Conservation (phyloP, 2,113 vertebrate species). For the Charina bottae region DNA sequence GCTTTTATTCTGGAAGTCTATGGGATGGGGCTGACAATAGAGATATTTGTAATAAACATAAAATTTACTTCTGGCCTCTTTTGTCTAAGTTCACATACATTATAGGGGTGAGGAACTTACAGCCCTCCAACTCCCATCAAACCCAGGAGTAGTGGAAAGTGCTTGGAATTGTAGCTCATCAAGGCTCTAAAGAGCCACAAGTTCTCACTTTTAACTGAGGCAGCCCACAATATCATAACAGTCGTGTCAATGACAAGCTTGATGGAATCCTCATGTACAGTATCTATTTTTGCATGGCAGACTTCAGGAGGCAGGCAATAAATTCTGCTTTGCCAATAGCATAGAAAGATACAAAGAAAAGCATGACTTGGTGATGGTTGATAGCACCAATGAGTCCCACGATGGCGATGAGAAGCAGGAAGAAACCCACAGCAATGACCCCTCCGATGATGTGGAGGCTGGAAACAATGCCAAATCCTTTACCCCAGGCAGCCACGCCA, state of each 20-base stretch:
- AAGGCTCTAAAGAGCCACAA: background rate
- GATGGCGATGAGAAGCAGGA: slow-evolving; percentile 89
- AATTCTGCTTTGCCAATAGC: background rate
- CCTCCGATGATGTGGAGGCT: slow-evolving; percentile 92
- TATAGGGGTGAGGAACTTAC: background rate
- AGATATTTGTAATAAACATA: background rate
- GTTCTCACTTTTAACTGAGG: background rate
- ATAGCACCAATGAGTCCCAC: slow-evolving; percentile 87
- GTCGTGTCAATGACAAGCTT: background rate
- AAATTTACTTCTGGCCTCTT: background rate
- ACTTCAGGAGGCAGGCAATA: background rate
- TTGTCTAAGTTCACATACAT: background rate
- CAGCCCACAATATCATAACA: background rate
- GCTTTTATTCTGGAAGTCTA: background rate
- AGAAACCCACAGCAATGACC: slow-evolving; percentile 89
- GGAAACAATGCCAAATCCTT: slow-evolving; percentile 86
- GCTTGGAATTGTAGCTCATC: background rate
- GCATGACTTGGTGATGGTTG: slow-evolving; percentile 93
- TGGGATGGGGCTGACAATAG: background rate
- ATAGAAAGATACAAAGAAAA: slow-evolving; percentile 92
- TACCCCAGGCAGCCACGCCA: slow-evolving; percentile 90
- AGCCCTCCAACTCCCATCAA: background rate
- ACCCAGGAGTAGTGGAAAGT: background rate
- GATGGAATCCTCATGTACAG: background rate
- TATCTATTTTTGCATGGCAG: background rate